Evolutionary conservation across 2,797 vertebrate species (phyloP).

Genomic region (Rousettus madagascariensis): DNA sequence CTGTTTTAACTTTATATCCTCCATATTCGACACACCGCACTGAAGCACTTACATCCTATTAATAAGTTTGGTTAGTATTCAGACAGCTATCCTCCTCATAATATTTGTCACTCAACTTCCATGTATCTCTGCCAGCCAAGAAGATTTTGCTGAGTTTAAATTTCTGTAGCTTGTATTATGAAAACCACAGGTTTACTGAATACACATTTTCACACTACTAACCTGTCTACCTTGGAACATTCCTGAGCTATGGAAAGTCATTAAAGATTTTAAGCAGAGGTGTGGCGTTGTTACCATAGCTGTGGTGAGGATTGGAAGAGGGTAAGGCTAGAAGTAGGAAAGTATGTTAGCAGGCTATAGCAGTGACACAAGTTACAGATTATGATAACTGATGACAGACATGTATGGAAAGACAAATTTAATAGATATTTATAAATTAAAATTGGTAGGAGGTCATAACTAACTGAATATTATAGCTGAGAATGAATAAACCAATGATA

Average conservation of each 20-base stretch:
- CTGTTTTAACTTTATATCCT: neutral
- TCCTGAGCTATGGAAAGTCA: neutral
- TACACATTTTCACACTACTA: neutral
- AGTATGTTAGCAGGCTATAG: neutral
- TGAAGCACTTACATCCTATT: neutral
- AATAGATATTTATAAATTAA: neutral
- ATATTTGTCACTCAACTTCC: neutral
- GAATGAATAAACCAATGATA: neutral
- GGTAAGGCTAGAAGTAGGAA: neutral
- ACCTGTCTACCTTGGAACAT: neutral
- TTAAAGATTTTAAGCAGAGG: neutral
- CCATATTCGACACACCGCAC: neutral
- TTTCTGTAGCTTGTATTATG: neutral
- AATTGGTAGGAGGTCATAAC: neutral
- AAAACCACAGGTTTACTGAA: neutral
- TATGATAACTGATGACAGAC: neutral
- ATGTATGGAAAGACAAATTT: neutral
- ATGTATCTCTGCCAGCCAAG: neutral
- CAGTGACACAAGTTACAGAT: neutral
- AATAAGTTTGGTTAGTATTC: neutral
- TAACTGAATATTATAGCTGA: neutral
- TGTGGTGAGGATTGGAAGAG: neutral
- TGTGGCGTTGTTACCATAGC: neutral
- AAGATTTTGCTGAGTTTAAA: conserved; percentile 3
- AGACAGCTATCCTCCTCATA: neutral